Evolutionary conservation across 2,888 invertebrate species (phyloP).

Genomic region (Plebejus melissa): DNA sequence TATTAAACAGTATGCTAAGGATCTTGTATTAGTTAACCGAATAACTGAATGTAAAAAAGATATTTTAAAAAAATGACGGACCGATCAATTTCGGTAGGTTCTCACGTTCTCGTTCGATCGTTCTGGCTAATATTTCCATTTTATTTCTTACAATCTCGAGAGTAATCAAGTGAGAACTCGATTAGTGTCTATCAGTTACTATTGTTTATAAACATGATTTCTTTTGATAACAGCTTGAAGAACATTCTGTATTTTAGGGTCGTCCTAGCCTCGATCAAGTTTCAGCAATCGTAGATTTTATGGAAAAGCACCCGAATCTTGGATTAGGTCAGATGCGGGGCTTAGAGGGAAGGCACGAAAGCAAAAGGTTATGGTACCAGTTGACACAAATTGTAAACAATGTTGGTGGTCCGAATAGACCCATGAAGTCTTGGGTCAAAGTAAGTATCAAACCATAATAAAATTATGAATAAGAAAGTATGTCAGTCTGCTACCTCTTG

Average conservation of each 20-base stretch:
- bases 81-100: conserved; percentile 64
- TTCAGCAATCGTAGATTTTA: conserved; percentile 65
- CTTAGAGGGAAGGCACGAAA: conserved; percentile 62
- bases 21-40: background rate
- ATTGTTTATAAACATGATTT: background rate
- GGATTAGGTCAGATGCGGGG: conserved; percentile 62
- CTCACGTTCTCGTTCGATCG: conserved; percentile 6
- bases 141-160: conserved; percentile 34
- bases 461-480: background rate
- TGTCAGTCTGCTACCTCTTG: background rate
- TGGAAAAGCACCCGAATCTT: conserved; percentile 64
- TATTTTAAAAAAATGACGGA: conserved; percentile 51
- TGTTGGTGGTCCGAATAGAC: conserved; percentile 61
- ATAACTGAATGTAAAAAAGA: background rate
- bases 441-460: conserved; percentile 41
- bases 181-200: conserved; percentile 11
- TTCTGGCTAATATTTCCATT: conserved; percentile 29
- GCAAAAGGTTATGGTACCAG: conserved; percentile 65
- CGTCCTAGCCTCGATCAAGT: conserved; percentile 69
- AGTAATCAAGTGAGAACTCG: conserved; percentile 37
- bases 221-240: background rate
- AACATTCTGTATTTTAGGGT: conserved; percentile 46
- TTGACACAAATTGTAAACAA: conserved; percentile 61
- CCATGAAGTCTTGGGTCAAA: conserved; percentile 73
- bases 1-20: background rate